A percentile compares a stretch with the other conserved stretches of the same genome.
phyloP scores from a whole-genome alignment of 2,888 invertebrate genomes.

The Synanthedon andrenaeformis region DNA sequence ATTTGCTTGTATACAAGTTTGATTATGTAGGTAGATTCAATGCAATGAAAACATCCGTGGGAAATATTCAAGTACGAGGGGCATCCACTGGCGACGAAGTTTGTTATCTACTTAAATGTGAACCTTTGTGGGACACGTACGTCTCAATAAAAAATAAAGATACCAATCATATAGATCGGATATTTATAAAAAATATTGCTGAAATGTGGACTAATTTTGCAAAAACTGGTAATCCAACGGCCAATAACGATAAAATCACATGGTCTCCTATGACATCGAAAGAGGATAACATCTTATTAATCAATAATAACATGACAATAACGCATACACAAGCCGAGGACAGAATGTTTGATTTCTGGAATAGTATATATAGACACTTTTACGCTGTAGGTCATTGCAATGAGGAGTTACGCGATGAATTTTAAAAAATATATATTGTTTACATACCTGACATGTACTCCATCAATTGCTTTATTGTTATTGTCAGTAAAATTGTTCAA shows the following conservation, averaged over 20 bases:
- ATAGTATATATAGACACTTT: conserved; percentile 33
- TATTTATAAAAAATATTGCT: conserved; percentile 43
- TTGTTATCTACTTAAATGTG: conserved; percentile 58
- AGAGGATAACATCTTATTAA: conserved; percentile 27
- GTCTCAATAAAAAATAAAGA: conserved; percentile 23
- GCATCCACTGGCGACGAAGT: conserved; percentile 62
- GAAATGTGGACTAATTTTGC: conserved; percentile 64
- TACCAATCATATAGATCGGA: conserved; percentile 28
- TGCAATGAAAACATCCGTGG: conserved; percentile 39
- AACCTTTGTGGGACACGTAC: conserved; percentile 47
- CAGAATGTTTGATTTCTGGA: conserved; percentile 44
- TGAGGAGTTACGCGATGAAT: conserved; percentile 31
- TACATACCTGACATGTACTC: conserved; percentile 44
- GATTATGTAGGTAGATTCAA: conserved; percentile 53
- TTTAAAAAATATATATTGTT: conserved; percentile 15
- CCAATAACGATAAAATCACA: conserved; percentile 16
- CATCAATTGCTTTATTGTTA: conserved; percentile 53
- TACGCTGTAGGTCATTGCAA: conserved; percentile 29
- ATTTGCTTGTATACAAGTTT: conserved; percentile 56
- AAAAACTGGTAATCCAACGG: conserved; percentile 48
- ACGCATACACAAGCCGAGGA: conserved; percentile 26
- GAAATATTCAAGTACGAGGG: conserved; percentile 37
- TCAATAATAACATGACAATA: conserved; percentile 30
- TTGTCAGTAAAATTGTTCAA: conserved; percentile 48
- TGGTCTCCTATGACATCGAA: conserved; percentile 39